These are phyloP conservation scores for Talpa occidentalis DNA, from an alignment of 2,113 vertebrate genomes.

Conservation along the genomic window DNA sequence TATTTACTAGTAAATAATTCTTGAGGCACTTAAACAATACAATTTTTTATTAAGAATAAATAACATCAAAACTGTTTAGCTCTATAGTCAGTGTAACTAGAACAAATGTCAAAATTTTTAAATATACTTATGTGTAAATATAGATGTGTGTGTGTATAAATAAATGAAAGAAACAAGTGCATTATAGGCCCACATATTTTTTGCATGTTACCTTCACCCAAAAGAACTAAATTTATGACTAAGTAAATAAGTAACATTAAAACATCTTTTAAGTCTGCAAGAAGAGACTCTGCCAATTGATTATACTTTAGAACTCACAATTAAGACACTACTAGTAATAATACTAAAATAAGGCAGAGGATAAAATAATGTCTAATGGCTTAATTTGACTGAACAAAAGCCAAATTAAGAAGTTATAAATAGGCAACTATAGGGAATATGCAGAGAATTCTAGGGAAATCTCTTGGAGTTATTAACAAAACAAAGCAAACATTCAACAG, in stretches of 20 bases:
- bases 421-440: conserved; percentile 13
- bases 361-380: conserved; percentile 24
- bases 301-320: conserved; percentile 41
- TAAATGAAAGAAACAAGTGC: conserved; percentile 19
- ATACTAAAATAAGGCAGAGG: conserved; percentile 1
- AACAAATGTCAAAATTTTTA: conserved; percentile 24
- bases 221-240: conserved; percentile 40
- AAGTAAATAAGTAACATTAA: conserved; percentile 47
- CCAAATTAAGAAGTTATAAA: conserved; percentile 43
- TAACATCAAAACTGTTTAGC: conserved; percentile 49
- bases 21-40: conserved; percentile 55
- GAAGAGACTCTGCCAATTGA: background rate
- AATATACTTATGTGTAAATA: conserved; percentile 18
- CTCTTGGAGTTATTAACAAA: conserved; percentile 57
- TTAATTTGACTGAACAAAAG: background rate
- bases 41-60: conserved; percentile 66
- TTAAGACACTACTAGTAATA: conserved; percentile 25
- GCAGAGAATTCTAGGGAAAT: conserved; percentile 12
- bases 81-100: conserved; percentile 39
- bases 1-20: conserved; percentile 60
- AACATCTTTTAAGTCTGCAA: conserved; percentile 39
- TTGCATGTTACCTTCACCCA: conserved; percentile 53
- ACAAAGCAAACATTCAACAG: conserved; percentile 63
- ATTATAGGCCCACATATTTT: conserved; percentile 1
- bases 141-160: background rate